phyloP scores from a whole-genome alignment of 2,113 vertebrate species.

The Microcebus griseorufus region DNA sequence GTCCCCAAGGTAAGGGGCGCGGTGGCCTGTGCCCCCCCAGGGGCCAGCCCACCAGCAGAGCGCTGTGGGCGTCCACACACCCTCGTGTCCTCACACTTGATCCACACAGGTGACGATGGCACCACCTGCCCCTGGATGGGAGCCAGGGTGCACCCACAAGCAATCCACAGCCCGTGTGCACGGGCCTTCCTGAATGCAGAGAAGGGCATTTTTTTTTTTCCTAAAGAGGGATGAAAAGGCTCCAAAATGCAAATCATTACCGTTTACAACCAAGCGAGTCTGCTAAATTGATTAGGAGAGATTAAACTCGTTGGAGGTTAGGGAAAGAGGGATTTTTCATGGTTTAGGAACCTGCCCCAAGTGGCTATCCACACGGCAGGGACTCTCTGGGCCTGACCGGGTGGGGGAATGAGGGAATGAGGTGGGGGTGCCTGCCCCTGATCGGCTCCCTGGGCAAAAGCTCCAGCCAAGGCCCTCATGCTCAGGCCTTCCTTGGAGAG shows the following conservation, averaged over 20 bases:
- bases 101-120: conserved; percentile 29
- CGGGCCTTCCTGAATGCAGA: conserved; percentile 51
- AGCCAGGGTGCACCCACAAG: conserved; percentile 55
- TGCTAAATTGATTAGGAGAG: conserved; percentile 71
- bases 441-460: background rate
- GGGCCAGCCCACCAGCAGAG: background rate
- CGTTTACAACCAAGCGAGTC: conserved; percentile 65
- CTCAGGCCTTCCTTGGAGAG: background rate
- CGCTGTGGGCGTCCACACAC: fast-evolving
- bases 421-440: background rate
- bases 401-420: too few relatives aligned
- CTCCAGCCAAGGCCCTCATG: background rate
- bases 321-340: background rate
- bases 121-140: background rate
- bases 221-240: conserved; percentile 67
- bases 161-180: conserved; percentile 40
- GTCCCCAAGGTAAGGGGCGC: background rate
- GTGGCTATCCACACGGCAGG: background rate
- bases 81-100: fast-evolving
- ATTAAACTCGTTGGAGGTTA: conserved; percentile 58
- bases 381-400: background rate
- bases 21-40: background rate
- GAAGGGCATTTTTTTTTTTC: conserved; percentile 38
- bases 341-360: conserved; percentile 5
- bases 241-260: conserved; percentile 69